Base-by-base conservation (phyloP, 2,888 invertebrate genomes). In the Blastobasis adustella region DNA sequence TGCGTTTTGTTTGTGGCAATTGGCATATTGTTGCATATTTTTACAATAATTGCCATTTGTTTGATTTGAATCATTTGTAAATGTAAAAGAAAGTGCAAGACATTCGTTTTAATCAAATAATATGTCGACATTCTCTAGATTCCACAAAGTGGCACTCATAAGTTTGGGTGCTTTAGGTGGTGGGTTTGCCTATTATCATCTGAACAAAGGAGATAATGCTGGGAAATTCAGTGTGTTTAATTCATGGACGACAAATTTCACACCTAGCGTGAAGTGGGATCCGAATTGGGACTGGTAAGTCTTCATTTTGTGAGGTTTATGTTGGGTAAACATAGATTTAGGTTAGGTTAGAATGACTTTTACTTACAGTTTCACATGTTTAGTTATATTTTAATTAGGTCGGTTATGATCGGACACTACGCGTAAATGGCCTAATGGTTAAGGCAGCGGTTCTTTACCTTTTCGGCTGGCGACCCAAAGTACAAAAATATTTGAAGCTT, bases 241-340 rank as follows among this genome's bases (percentile, higher is more conserved):
- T 62, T 92, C 94, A 0, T 94, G 93, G 93, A 94, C 94, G 0
- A 92, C 92, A 5, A 91, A 91, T 76, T 90, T 88, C 60, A 83
- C 82, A 0, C 92, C 94, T 0, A 89, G 90, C 52, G 87, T 93
- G 0, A 91, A 92, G 69, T 97, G 97, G 97, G 94, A 97, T 65
- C 87, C 84, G 50, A 96, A 97, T 81, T 97, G 97, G 97, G 97
- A 97, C 77, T 93, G 92, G 94, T 94, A 89, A 90, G 91, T 85
- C 23, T 23, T 23, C 1, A 23, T 23, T 23, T 23, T 23, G 23
- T 23, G 23, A 23, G 23, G 23, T 23, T 23, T 23, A 23, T 23
- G 23, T 23, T 23, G 23, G 23, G 23, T 23, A 23, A 23, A 23
- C 23, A 23, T 23, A 23, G 23, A 23, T 23, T 23, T 23, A 23